phyloP scores from a whole-genome alignment of 2,888 invertebrate species.

The Leptura quadrifasciata region DNA sequence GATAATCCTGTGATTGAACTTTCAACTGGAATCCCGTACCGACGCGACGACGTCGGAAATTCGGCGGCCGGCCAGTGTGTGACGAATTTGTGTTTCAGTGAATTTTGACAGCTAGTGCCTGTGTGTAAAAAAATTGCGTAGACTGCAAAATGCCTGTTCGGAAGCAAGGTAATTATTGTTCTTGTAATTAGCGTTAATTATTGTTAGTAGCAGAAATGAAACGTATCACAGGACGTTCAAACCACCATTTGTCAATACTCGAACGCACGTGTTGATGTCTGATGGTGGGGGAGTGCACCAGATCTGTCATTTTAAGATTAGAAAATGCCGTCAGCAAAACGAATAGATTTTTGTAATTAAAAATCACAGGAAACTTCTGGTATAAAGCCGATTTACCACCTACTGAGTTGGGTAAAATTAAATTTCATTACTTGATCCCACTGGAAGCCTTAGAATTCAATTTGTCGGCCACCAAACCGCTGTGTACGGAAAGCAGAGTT shows the following conservation, averaged over 20 bases:
- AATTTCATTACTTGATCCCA: not conserved
- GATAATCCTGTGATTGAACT: slow-evolving; percentile 38
- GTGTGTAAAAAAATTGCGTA: slow-evolving; percentile 35
- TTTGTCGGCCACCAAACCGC: not conserved
- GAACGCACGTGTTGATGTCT: slow-evolving; percentile 57
- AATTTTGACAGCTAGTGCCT: slow-evolving; percentile 50
- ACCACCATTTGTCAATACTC: slow-evolving; percentile 52
- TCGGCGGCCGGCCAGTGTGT: not conserved
- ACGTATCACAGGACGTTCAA: not conserved
- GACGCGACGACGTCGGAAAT: not conserved
- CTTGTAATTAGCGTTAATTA: slow-evolving; percentile 21
- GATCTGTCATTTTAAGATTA: slow-evolving; percentile 32
- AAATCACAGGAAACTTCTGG: not conserved
- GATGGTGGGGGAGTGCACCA: slow-evolving; percentile 41
- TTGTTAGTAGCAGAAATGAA: not conserved
- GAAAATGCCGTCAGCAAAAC: not conserved
- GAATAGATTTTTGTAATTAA: not conserved
- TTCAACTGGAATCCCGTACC: slow-evolving; percentile 2
- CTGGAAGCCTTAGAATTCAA: not conserved
- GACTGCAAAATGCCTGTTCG: slow-evolving; percentile 81
- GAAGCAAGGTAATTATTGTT: slow-evolving; percentile 80
- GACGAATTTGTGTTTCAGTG: slow-evolving; percentile 47
- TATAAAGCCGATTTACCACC: not conserved
- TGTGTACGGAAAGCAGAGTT: not conserved
- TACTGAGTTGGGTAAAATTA: not conserved